Evolutionary conservation across 1,140 invertebrate species (phyloP).

Genomic region (Apis florea): DNA sequence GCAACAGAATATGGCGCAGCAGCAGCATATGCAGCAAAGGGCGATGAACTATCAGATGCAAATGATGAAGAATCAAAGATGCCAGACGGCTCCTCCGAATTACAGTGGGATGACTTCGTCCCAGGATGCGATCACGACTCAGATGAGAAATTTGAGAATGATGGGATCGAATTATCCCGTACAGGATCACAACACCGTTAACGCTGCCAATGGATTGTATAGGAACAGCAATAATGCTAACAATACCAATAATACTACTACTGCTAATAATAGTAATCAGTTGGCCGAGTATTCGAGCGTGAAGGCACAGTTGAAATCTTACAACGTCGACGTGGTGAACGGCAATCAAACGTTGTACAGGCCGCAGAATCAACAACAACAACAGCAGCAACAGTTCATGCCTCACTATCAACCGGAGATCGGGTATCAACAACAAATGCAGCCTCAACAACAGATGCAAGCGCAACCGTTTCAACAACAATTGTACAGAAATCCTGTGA

Average conservation of each 20-base stretch:
- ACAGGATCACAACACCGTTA: background rate
- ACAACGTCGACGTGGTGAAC: background rate
- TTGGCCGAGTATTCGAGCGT: background rate
- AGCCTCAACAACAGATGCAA: too few species aligned
- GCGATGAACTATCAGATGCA: slow-evolving; percentile 10
- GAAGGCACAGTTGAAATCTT: background rate
- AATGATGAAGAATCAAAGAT: background rate
- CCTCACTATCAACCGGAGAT: background rate
- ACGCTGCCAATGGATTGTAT: background rate
- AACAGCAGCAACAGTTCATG: background rate
- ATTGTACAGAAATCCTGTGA: background rate
- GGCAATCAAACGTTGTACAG: background rate
- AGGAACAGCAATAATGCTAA: slow-evolving; percentile 5
- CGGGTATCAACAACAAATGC: too few species aligned
- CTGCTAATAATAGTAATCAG: background rate
- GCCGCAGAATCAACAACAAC: slow-evolving; percentile 10
- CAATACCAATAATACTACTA: too few species aligned
- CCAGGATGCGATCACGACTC: slow-evolving; percentile 38
- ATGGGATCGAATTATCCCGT: background rate
- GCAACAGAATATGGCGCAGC: slow-evolving; percentile 34
- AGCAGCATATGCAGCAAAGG: slow-evolving; percentile 44
- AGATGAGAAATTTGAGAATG: slow-evolving; percentile 27
- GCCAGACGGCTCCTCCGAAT: background rate
- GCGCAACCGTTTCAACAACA: background rate
- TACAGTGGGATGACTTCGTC: slow-evolving; percentile 52